Base-by-base conservation (phyloP, 2,113 vertebrate species). In the Indicator maculatus region DNA sequence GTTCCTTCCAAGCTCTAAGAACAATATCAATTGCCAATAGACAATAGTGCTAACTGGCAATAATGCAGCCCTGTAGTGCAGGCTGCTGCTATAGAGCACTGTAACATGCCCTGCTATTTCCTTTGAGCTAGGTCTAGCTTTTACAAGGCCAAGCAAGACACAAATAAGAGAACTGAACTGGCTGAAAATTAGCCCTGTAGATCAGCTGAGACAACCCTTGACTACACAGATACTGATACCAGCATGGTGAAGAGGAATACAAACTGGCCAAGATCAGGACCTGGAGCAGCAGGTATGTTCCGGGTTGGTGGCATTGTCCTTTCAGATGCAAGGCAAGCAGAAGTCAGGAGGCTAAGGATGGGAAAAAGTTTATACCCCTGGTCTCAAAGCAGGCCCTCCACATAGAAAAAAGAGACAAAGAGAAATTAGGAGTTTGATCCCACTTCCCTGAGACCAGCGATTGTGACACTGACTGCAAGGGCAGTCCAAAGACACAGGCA, bases 401-500 rank as follows among this genome's bases (percentile, higher is more conserved):
- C 20, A 23, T 6, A 76, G 50, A 31, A 19, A 85, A 33, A 27
- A 66, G 41, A 75, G n/a, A 58, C 23, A 88, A 56, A 83, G 27
- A 18, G 28, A 86, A 64, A 85, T 77, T 1, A 66, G 27, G 41
- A 85, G 36, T 66, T 73, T 82, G 47, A 47, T 41, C 20, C 60
- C 73, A 41, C 55, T 86, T 11, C 55, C 0, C 17, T 69, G 41
- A 78, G 56, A 77, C 8, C 33, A 47, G 65, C 2, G 1, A 18
- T 11, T 69, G 41, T 50, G 58, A 31, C 70, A 58, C 6, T 85
- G 70, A 52, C 31, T 55, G 30, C 59, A 89, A 38, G 18, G 58
- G 36, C 47, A 63, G 56, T 56, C 76, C 44, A 84, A 81, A 28
- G 53, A 36, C 1, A 2, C 1, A 0, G 0, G 1, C 33, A 61